A percentile compares a stretch with the other conserved stretches of the same genome.
phyloP scores from a whole-genome alignment of 2,113 vertebrate species.

The Apteryx mantelli region DNA sequence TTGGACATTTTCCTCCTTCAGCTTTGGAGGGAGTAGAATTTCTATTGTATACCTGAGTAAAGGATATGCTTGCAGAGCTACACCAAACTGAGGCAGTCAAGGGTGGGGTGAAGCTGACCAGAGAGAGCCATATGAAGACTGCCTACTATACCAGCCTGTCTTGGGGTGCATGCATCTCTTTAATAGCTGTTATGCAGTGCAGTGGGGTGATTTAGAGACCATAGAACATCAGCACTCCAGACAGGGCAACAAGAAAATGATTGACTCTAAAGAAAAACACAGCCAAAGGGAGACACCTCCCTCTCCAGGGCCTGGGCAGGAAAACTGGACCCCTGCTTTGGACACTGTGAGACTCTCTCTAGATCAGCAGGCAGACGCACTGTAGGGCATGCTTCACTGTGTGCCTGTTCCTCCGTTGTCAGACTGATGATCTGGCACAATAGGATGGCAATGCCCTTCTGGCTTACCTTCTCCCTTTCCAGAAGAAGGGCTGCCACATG shows the following conservation, averaged over 20 bases:
- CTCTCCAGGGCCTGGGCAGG: neutral
- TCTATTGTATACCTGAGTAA: neutral
- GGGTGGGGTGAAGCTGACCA: neutral
- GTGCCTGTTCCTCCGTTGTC: neutral
- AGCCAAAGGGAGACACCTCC: fast-evolving
- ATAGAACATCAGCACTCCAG: neutral
- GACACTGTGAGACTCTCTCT: neutral
- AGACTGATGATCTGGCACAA: neutral
- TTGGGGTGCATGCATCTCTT: fast-evolving
- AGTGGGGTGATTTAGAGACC: neutral
- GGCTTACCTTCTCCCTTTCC: neutral
- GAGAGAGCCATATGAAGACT: neutral
- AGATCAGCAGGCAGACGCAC: neutral
- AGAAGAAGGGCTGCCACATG: neutral
- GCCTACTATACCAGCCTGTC: fast-evolving
- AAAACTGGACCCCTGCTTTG: neutral
- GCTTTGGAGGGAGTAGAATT: neutral
- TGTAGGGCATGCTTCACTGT: neutral
- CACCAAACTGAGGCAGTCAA: neutral
- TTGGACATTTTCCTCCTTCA: neutral
- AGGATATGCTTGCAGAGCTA: neutral
- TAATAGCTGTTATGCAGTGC: fast-evolving
- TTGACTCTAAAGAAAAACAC: neutral
- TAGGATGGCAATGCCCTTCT: neutral
- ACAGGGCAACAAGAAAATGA: neutral